A percentile compares a stretch with the other conserved stretches of the same genome.
Evolutionary conservation across 2,113 vertebrate species (phyloP).

Genomic region (Brienomyrus brachyistius): DNA sequence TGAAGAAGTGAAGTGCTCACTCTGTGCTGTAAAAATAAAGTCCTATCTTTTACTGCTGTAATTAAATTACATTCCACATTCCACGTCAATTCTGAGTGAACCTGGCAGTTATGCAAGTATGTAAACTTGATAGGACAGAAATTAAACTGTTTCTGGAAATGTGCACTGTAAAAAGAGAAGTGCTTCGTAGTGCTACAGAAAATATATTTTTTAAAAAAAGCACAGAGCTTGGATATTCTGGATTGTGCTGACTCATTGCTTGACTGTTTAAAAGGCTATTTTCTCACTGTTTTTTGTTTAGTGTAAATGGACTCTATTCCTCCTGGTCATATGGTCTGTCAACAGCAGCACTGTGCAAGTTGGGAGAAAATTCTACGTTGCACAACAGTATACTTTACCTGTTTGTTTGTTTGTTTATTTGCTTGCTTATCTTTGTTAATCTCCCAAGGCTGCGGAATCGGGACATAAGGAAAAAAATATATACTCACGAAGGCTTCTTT

Average conservation of each 20-base stretch:
- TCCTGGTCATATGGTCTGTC: not conserved
- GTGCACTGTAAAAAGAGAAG: not conserved
- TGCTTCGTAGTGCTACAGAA: not conserved
- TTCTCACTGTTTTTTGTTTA: conserved; percentile 1
- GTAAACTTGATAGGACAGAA: not conserved
- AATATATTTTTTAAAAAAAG: not conserved
- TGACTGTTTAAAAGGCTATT: conserved; percentile 3
- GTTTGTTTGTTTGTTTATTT: not conserved
- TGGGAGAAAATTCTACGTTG: not conserved
- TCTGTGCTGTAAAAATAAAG: not conserved
- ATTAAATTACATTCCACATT: conserved; percentile 4
- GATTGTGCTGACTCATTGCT: conserved; percentile 16
- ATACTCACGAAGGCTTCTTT: not conserved
- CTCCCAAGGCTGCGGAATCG: not conserved
- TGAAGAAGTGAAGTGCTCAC: not conserved
- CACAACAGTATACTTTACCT: not conserved
- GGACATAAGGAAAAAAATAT: not conserved
- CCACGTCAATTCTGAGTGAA: not conserved
- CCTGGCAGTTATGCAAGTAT: not conserved
- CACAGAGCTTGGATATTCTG: not conserved
- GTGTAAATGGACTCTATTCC: not conserved
- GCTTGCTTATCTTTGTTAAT: not conserved
- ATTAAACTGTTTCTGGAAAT: conserved; percentile 4
- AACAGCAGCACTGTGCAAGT: not conserved
- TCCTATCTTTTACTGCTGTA: conserved; percentile 3